These are phyloP conservation scores for Lynx canadensis DNA, from an alignment of 2,113 vertebrate species.

Conservation along the genomic window DNA sequence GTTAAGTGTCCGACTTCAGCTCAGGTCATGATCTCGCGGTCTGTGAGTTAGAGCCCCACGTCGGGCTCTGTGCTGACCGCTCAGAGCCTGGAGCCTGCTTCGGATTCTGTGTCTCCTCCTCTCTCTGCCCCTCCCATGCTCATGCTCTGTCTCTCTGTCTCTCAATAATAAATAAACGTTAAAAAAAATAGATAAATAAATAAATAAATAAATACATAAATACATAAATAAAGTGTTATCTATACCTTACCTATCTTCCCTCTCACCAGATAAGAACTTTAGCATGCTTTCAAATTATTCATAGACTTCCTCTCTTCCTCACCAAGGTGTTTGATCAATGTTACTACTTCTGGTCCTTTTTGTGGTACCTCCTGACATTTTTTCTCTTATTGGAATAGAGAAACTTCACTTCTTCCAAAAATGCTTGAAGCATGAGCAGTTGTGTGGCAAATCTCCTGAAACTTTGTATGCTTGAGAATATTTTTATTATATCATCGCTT, in stretches of 20 bases:
- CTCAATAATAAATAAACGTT: no score
- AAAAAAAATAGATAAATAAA: no score
- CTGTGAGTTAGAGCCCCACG: no score
- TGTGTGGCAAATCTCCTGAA: not conserved
- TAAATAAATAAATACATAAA: no score
- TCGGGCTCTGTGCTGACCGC: no score
- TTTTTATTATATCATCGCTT: not conserved
- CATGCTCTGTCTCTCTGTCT: no score
- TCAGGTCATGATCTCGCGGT: no score
- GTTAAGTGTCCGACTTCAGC: no score
- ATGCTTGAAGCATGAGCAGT: not conserved
- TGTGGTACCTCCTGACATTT: not conserved
- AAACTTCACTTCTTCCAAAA: not conserved
- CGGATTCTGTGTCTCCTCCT: no score
- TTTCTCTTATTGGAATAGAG: not conserved
- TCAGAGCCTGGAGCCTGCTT: no score
- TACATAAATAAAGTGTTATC: not conserved
- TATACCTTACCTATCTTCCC: not conserved
- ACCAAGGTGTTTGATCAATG: not conserved
- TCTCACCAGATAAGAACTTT: not conserved
- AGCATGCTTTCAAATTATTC: not conserved
- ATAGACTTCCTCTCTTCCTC: not conserved
- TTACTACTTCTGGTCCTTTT: not conserved
- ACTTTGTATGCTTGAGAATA: not conserved
- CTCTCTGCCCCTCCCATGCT: no score